phyloP scores from a whole-genome alignment of 1,140 invertebrate genomes.

The Bradynema listronoti region DNA sequence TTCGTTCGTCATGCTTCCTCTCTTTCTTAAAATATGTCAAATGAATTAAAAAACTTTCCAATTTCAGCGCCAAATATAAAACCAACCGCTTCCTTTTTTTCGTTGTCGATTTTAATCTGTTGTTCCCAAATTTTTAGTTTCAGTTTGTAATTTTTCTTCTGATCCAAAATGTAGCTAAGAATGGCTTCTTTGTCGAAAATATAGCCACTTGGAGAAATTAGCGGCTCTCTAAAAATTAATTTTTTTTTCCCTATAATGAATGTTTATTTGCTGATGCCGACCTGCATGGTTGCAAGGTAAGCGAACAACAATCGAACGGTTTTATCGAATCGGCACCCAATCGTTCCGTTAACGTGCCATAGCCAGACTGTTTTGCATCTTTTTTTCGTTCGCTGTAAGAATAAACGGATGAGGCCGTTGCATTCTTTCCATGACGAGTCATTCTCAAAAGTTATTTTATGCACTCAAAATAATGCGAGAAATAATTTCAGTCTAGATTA shows the following conservation, averaged over 20 bases:
- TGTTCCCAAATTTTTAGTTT: constrained; percentile 89
- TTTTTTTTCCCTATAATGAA: no score
- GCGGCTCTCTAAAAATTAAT: constrained; percentile 46
- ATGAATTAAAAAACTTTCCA: constrained; percentile 2
- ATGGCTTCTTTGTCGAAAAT: constrained; percentile 96
- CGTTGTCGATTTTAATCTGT: constrained; percentile 61
- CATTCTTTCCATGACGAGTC: constrained; percentile 83
- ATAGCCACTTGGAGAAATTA: constrained; percentile 75
- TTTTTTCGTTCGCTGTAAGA: constrained; percentile 96
- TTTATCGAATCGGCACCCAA: constrained; percentile 94
- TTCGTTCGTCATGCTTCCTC: constrained; percentile 67
- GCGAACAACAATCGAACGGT: constrained; percentile 93
- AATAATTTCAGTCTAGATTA: no score
- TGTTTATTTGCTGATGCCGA: constrained; percentile 53
- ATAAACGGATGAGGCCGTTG: constrained; percentile 93
- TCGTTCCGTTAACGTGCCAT: constrained; percentile 64
- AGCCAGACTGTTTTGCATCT: constrained; percentile 72
- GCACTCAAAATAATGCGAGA: no score
- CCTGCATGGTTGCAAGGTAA: constrained; percentile 88
- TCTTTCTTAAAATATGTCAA: constrained; percentile 61
- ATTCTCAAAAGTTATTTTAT: no score
- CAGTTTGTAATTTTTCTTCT: constrained; percentile 82
- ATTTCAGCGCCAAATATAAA: constrained; percentile 8
- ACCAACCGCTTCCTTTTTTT: constrained; percentile 33
- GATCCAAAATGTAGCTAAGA: constrained; percentile 84